A percentile compares a stretch with the other conserved stretches of the same genome.
Conservation (phyloP, 1,140 invertebrate genomes). For the Ostrea denselamellosa region DNA sequence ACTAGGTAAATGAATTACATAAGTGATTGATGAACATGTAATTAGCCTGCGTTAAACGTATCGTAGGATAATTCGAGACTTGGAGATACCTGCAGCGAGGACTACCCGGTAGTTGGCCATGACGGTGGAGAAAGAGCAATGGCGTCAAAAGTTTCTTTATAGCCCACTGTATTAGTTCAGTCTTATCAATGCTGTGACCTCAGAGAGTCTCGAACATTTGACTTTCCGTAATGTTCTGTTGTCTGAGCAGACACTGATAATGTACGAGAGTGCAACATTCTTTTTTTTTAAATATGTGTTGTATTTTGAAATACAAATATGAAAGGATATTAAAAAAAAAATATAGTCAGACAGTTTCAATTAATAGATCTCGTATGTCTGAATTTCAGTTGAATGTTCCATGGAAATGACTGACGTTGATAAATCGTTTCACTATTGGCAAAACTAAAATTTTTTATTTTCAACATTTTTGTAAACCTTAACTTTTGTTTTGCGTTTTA, state of each 20-base stretch:
- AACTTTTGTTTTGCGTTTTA: too few relatives aligned
- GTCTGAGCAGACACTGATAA: background rate
- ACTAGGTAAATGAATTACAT: background rate
- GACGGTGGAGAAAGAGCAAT: background rate
- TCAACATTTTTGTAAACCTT: too few relatives aligned
- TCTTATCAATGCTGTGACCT: conserved; percentile 1
- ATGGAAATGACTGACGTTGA: too few relatives aligned
- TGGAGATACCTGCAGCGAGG: background rate
- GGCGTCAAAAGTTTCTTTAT: background rate
- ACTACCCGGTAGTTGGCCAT: background rate
- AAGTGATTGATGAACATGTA: background rate
- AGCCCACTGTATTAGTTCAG: background rate
- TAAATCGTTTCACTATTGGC: too few relatives aligned
- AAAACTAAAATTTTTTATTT: too few relatives aligned
- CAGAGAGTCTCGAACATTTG: background rate
- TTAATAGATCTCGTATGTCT: too few relatives aligned
- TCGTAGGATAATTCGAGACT: background rate
- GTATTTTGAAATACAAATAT: too few relatives aligned
- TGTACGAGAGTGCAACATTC: background rate
- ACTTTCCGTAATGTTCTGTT: background rate
- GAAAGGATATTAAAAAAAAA: too few relatives aligned
- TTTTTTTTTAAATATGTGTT: background rate
- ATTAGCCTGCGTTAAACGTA: background rate
- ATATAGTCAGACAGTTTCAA: too few relatives aligned
- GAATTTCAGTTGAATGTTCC: too few relatives aligned